phyloP scores from a whole-genome alignment of 1,140 invertebrate species.

The Sycobia sp. region DNA sequence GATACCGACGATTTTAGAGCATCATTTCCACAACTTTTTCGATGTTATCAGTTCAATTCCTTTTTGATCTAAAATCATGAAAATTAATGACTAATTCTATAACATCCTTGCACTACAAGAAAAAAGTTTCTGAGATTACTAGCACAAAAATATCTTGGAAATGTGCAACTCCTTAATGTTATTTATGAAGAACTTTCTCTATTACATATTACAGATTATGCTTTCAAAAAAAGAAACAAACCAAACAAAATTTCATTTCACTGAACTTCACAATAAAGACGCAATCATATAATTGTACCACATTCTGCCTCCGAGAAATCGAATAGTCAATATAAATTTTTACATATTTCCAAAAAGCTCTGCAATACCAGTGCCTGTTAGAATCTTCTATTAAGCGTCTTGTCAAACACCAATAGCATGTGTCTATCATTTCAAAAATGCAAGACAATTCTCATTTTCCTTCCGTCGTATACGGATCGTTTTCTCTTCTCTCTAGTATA shows the following conservation, averaged over 20 bases:
- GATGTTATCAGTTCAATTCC: no score
- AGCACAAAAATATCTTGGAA: neutral
- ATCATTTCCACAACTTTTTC: no score
- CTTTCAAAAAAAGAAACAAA: slow-evolving; percentile 1
- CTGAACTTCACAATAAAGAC: neutral
- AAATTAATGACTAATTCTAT: neutral
- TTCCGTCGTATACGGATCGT: neutral
- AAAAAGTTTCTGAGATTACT: neutral
- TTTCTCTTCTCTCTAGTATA: no score
- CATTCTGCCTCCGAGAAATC: slow-evolving; percentile 16
- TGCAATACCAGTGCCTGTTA: slow-evolving; percentile 15
- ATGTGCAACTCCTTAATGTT: no score
- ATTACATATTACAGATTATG: no score
- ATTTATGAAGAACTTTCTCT: no score
- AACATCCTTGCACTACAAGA: slow-evolving; percentile 3
- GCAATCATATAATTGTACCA: neutral
- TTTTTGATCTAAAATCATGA: neutral
- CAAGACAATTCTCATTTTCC: slow-evolving; percentile 4
- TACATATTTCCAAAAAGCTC: slow-evolving; percentile 35
- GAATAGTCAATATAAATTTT: slow-evolving; percentile 27
- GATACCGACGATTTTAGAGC: no score
- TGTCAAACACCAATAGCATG: neutral
- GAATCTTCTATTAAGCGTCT: neutral
- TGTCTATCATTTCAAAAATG: neutral
- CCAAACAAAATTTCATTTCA: neutral